Percentiles rank a stretch among this genome's conserved stretches.
phyloP scores from a whole-genome alignment of 1,140 invertebrate genomes.

The Magallana angulata region DNA sequence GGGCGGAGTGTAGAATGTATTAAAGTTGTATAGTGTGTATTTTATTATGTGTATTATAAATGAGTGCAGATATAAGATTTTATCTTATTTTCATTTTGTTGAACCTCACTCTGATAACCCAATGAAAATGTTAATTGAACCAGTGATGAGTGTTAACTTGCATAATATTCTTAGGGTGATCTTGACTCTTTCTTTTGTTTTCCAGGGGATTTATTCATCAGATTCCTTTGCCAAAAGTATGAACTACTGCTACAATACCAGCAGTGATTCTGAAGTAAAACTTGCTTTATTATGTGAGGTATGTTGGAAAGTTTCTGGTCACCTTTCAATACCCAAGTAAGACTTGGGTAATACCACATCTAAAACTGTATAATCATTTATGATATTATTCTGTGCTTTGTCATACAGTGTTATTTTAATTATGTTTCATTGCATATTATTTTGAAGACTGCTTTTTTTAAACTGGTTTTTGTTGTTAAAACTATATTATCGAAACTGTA shows the following conservation, averaged over 20 bases:
- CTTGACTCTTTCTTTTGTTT: slow-evolving; percentile 46
- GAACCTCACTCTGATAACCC: too few species aligned
- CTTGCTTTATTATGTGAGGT: slow-evolving; percentile 77
- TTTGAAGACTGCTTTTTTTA: background rate
- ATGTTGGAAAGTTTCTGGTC: slow-evolving; percentile 5
- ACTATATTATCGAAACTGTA: background rate
- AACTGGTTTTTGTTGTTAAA: background rate
- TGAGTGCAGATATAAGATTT: too few species aligned
- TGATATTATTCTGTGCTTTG: too few species aligned
- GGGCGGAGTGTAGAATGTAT: background rate
- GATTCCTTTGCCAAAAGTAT: slow-evolving; percentile 79
- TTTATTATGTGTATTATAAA: background rate
- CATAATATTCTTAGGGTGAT: background rate
- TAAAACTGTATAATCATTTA: too few species aligned
- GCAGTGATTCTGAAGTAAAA: slow-evolving; percentile 57
- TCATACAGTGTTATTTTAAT: too few species aligned
- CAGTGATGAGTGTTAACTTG: too few species aligned
- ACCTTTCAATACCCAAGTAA: too few species aligned
- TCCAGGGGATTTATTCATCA: slow-evolving; percentile 79
- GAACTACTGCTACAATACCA: slow-evolving; percentile 71
- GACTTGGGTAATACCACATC: too few species aligned
- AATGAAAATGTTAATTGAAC: too few species aligned
- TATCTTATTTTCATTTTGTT: too few species aligned
- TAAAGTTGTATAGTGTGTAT: background rate
- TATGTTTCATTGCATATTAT: too few species aligned